phyloP scores from a whole-genome alignment of 2,113 vertebrate species.

The Cyrtonyx montezumae region DNA sequence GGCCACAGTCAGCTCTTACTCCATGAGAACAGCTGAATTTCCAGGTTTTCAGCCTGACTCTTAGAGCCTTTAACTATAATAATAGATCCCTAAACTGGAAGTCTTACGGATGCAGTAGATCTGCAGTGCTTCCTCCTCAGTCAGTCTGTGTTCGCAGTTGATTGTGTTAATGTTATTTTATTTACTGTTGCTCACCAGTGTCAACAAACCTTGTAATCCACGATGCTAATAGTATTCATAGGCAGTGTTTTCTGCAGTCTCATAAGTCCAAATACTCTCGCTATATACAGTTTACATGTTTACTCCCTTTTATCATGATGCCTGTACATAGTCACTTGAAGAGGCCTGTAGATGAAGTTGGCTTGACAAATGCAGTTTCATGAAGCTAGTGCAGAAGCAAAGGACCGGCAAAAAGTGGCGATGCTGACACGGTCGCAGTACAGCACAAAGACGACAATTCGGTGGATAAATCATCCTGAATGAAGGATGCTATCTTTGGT shows the following conservation, averaged over 20 bases:
- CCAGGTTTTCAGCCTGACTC: constrained; percentile 36
- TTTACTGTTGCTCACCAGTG: not conserved
- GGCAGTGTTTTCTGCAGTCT: constrained; percentile 77
- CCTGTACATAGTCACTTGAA: constrained; percentile 76
- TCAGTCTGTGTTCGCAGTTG: constrained; percentile 14
- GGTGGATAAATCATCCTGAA: constrained; percentile 72
- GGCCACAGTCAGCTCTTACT: constrained; percentile 38
- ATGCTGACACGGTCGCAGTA: constrained; percentile 37
- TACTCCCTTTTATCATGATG: constrained; percentile 28
- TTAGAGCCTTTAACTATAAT: constrained; percentile 33
- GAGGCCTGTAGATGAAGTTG: constrained; percentile 81
- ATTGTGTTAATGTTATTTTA: constrained; percentile 2
- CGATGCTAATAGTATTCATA: constrained; percentile 57
- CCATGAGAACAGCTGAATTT: constrained; percentile 18
- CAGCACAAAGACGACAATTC: constrained; percentile 63
- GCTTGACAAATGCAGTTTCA: constrained; percentile 17
- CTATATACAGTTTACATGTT: constrained; percentile 76
- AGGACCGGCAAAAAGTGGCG: constrained; percentile 46
- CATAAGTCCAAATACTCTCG: constrained; percentile 69
- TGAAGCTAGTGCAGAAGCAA: constrained; percentile 65
- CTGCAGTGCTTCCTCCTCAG: constrained; percentile 49
- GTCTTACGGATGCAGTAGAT: constrained; percentile 15
- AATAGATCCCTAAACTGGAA: constrained; percentile 20
- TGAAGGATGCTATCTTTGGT: constrained; percentile 91
- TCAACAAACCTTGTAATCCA: constrained; percentile 52